Evolutionary conservation across 2,113 vertebrate genomes (phyloP), one percentile per base, ranked within the genome.

Genomic region (Capra hircus): DNA sequence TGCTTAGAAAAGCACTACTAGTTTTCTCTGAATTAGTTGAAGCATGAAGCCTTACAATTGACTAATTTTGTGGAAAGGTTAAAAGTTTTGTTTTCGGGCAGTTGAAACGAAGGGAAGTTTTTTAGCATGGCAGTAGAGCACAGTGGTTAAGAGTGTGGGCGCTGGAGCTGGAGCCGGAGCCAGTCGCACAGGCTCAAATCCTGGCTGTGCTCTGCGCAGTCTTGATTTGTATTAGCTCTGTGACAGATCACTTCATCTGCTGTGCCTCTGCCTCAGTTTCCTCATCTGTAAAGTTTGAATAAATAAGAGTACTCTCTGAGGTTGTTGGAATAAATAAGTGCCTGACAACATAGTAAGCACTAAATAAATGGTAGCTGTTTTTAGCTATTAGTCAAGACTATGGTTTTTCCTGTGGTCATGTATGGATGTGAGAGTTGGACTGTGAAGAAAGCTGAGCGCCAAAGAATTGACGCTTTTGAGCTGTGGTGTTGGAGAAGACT

Each of bases 1-100:
- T 80, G 57, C 91, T 93, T 93, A 45, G 88, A 59, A 83, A 90
- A 95, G 77, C 33, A 17, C 84, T 71, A 13, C n/a, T 40, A n/a
- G 85, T 95, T 90, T 87, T 90, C 48, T 86, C 50, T 64, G 62
- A 95, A 8, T 84, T 90, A 40, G 77, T 60, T 67, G 19, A 92
- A 96, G 36, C 67, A 67, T 9, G 9, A 87, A 90, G 80, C 19
- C 80, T 57, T 90, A 93, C 27, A 77, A n/a, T 91, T 87, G 85
- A 81, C 53, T 95, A 55, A 28, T 96, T 93, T 91, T 94, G 78
- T 81, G 62, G 80, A 81, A 93, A 93, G 52, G 25, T 83, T 62
- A 30, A 87, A 92, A 85, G 82, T 93, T 95, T 95, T 94, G 19
- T 84, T 87, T 96, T 92, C 4, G 5, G 81, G 48, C 60, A 78